Evolutionary conservation across 2,113 vertebrate genomes (phyloP), one percentile per base, ranked within the genome.

Genomic region (Cebus imitator): DNA sequence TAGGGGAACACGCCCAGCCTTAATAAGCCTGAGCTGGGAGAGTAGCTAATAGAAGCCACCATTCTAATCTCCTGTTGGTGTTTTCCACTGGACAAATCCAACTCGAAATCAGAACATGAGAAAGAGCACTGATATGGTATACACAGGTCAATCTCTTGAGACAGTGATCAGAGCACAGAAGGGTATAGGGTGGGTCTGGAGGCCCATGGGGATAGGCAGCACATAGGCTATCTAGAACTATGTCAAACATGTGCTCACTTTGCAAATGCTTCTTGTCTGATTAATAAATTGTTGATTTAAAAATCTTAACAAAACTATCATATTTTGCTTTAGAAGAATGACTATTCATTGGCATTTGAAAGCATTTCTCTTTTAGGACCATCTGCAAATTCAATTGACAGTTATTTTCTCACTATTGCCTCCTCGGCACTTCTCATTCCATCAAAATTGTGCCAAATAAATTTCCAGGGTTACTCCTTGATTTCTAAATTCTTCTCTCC

Each of bases 261-360:
- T 87, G 14, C 58, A 95, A 95, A 87, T 84, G 80, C 35, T 86
- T 89, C 55, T 90, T 73, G 76, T 73, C 50, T 87, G 91, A 84
- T 55, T 83, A 43, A 78, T 50, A 23, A 91, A 79, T 55, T 84
- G 32, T 79, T 84, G 25, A 73, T 92, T 90, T 96, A 52, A 96
- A 57, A 83, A 57, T 61, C n/a, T 83, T 76, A 43, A 83, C 52
- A 94, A 83, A 96, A 57, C 11, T 50, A 79, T 91, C 50, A 55
- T 88, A 82, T 87, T 91, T 50, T 91, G 43, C 87, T 78, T 84
- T 83, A 84, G 82, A 94, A 82, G 37, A 79, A 84, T 96, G 45
- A 97, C 68, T 95, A 20, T 87, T 50, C 75, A 87, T 78, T 91
- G 81, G 48, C 70, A 93, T 90, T 96, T 86, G 82, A 90, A 94